phyloP scores from a whole-genome alignment of 2,888 invertebrate genomes.

The Fragum whitleyi region DNA sequence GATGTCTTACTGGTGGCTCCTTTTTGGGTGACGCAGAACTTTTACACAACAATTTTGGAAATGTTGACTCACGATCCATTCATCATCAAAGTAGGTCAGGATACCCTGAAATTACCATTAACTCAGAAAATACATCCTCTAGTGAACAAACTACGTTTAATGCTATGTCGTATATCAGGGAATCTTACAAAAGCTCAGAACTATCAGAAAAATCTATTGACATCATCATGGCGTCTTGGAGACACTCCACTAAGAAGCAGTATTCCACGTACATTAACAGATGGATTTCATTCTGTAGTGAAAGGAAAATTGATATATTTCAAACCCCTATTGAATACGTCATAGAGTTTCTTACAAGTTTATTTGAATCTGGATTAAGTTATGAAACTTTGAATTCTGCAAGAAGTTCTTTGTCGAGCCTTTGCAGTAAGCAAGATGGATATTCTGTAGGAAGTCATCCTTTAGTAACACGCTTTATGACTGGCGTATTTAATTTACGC shows the following conservation, averaged over 20 bases:
- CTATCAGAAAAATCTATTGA: conserved; percentile 24
- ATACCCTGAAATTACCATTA: conserved; percentile 18
- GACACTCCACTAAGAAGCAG: conserved; percentile 38
- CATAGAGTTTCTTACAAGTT: conserved; percentile 25
- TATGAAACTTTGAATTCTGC: conserved; percentile 41
- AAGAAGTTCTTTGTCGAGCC: conserved; percentile 32
- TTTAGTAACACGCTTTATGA: conserved; percentile 31
- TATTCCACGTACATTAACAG: conserved; percentile 33
- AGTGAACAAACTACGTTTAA: conserved; percentile 33
- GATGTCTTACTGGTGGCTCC: conserved; percentile 43
- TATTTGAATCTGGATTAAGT: conserved; percentile 34
- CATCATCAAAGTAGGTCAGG: conserved; percentile 25
- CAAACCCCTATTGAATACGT: conserved; percentile 19
- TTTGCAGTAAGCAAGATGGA: conserved; percentile 21
- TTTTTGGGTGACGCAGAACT: conserved; percentile 39
- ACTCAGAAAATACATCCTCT: conserved; percentile 16
- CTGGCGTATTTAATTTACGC: conserved; percentile 11
- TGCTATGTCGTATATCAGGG: conserved; percentile 35
- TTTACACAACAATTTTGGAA: conserved; percentile 32
- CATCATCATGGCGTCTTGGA: conserved; percentile 49
- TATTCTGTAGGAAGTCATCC: conserved; percentile 26
- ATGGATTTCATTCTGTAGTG: conserved; percentile 35
- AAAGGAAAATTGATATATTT: conserved; percentile 27
- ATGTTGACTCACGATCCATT: conserved; percentile 20
- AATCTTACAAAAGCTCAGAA: conserved; percentile 22